Conservation (phyloP, 2,797 vertebrate species). For the Crossoptilon crossoptilon region DNA sequence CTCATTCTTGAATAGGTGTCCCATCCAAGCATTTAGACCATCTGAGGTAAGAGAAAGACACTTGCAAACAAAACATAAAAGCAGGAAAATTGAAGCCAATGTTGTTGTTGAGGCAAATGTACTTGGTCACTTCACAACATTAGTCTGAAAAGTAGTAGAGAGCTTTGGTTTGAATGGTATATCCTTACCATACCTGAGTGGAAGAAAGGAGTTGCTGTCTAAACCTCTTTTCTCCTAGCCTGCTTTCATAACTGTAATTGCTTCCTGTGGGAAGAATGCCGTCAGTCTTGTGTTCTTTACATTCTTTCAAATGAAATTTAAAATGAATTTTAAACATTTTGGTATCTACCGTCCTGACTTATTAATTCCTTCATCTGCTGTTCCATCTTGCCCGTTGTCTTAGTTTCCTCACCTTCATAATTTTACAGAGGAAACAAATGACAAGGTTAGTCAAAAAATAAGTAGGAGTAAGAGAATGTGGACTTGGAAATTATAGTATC, state of each 20-base stretch:
- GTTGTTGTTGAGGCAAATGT: neutral
- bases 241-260: neutral
- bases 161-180: neutral
- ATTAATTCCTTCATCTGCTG: neutral
- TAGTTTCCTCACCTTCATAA: neutral
- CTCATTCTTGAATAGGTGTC: neutral
- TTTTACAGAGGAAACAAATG: neutral
- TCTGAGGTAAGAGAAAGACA: neutral
- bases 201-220: neutral
- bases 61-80: neutral
- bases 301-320: neutral
- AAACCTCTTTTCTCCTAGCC: neutral
- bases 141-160: neutral
- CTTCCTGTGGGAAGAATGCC: neutral
- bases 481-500: neutral
- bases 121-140: neutral
- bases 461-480: neutral
- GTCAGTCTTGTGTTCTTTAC: neutral
- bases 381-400: neutral
- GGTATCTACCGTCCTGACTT: neutral
- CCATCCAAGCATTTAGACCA: neutral
- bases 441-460: neutral
- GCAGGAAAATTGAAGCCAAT: neutral
- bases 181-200: neutral
- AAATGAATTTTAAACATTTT: neutral